Conservation (phyloP, 2,797 vertebrate genomes). For the Sebastes wilsoni region DNA sequence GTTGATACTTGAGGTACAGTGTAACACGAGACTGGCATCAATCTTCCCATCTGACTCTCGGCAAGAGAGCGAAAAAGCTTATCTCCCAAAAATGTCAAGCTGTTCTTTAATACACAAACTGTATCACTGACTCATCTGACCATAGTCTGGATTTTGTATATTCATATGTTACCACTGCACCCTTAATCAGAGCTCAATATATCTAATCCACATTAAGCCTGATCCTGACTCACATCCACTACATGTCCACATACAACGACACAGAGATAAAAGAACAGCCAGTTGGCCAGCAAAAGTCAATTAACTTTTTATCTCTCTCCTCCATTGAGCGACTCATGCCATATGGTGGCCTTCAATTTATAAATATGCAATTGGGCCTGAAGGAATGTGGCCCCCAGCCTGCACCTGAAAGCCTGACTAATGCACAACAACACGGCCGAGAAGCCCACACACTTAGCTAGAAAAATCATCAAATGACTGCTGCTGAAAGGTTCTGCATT, state of each 20-base stretch:
- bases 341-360: slow-evolving; percentile 37
- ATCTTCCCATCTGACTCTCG: not conserved
- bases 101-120: not conserved
- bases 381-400: slow-evolving; percentile 25
- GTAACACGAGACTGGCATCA: not conserved
- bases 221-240: not conserved
- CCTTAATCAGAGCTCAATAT: not conserved
- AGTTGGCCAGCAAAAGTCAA: not conserved
- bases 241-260: not conserved
- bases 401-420: slow-evolving; percentile 33
- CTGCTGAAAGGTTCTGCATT: slow-evolving; percentile 2
- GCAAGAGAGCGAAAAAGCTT: not conserved
- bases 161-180: not conserved
- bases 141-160: not conserved
- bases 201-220: not conserved
- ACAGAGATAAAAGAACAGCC: not conserved
- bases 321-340: not conserved
- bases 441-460: slow-evolving; percentile 16
- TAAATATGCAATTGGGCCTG: slow-evolving; percentile 35
- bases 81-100: not conserved
- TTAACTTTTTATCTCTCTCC: not conserved
- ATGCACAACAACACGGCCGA: slow-evolving; percentile 24
- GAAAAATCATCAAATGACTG: slow-evolving; percentile 10
- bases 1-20: not conserved
- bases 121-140: not conserved